phyloP scores from a whole-genome alignment of 2,888 invertebrate genomes.

The Cryptocephalus primarius region DNA sequence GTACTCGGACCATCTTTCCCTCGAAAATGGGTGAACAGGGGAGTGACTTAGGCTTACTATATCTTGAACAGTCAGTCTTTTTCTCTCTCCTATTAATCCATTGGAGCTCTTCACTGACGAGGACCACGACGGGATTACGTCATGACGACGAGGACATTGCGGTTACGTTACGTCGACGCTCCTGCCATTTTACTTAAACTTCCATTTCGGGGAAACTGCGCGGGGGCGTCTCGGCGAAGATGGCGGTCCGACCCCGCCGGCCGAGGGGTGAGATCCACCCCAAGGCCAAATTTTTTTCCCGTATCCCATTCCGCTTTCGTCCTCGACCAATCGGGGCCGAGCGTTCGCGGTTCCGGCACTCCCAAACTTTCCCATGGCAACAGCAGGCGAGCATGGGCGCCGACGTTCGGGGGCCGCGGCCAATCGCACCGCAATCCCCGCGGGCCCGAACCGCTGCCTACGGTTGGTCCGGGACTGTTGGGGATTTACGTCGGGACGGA shows the following conservation, averaged over 20 bases:
- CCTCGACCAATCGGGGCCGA: conserved; percentile 20
- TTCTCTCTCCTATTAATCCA: conserved; percentile 33
- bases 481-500: too few species aligned
- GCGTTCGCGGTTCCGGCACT: conserved; percentile 24
- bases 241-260: conserved; percentile 9
- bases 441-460: too few species aligned
- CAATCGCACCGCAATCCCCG: too few species aligned
- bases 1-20: too few species aligned
- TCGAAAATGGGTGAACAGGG: conserved; percentile 26
- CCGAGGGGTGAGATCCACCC: conserved; percentile 18
- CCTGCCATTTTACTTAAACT: neutral
- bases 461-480: too few species aligned
- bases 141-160: neutral
- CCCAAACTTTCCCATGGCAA: conserved; percentile 28
- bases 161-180: too few species aligned
- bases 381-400: conserved; percentile 14
- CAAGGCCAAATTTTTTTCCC: conserved; percentile 20
- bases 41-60: conserved; percentile 31
- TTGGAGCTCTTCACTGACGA: conserved; percentile 10
- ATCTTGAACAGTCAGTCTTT: conserved; percentile 30
- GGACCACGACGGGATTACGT: neutral
- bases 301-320: conserved; percentile 10
- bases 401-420: too few species aligned
- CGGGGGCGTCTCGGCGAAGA: neutral
- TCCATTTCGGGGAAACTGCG: neutral